Evolutionary conservation across 2,113 vertebrate genomes (phyloP).

Genomic region (Stegastes partitus): DNA sequence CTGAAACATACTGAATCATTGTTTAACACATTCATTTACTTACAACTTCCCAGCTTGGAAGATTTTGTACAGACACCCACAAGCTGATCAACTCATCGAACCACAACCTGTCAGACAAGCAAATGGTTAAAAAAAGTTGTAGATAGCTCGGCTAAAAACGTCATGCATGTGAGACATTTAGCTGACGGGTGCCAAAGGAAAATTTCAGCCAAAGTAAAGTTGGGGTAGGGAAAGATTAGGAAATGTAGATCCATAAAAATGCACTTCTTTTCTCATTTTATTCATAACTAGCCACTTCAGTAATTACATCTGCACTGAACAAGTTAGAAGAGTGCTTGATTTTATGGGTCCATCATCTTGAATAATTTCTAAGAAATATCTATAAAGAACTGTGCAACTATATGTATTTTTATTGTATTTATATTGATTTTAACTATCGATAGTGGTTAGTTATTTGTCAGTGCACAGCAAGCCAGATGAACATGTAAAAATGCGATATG

Average conservation of each 20-base stretch:
- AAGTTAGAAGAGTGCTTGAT: too few relatives aligned
- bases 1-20: not conserved
- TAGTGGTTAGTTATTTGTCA: too few relatives aligned
- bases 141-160: not conserved
- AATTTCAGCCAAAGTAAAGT: not conserved
- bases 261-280: too few relatives aligned
- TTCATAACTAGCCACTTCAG: too few relatives aligned
- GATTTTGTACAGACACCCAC: constrained; percentile 97
- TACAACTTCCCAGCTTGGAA: constrained; percentile 98
- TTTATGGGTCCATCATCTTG: too few relatives aligned
- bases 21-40: constrained; percentile 72
- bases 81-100: constrained; percentile 95
- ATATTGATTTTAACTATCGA: too few relatives aligned
- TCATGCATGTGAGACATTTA: not conserved
- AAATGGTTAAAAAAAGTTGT: constrained; percentile 9
- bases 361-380: too few relatives aligned
- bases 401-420: too few relatives aligned
- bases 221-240: not conserved
- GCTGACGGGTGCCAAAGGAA: not conserved
- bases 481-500: too few relatives aligned
- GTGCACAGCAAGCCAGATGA: too few relatives aligned
- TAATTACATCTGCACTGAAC: too few relatives aligned
- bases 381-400: too few relatives aligned
- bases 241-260: not conserved
- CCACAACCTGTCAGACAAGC: constrained; percentile 90